These are phyloP conservation scores for Pholis gunnellus DNA, from an alignment of 2,113 vertebrate species.

Conservation along the genomic window DNA sequence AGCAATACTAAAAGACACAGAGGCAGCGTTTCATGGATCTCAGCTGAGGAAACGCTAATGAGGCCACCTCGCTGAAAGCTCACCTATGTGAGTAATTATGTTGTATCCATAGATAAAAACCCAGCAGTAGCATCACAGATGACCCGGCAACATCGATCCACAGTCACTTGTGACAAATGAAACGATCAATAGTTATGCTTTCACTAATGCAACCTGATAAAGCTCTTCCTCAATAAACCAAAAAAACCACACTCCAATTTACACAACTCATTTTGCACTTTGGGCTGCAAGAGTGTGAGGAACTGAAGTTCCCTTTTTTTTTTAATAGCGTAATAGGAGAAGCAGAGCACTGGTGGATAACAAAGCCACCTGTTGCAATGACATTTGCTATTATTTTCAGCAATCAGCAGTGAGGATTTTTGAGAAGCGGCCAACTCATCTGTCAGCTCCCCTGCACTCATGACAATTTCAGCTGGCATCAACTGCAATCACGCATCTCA, in stretches of 20 bases:
- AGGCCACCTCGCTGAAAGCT: conserved; percentile 21
- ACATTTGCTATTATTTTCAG: conserved; percentile 62
- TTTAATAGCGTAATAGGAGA: not conserved
- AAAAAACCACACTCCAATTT: conserved; percentile 31
- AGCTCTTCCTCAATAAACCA: conserved; percentile 27
- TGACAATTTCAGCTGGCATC: conserved; percentile 39
- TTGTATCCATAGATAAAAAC: conserved; percentile 13
- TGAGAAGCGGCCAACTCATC: conserved; percentile 42
- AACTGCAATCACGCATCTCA: conserved; percentile 38
- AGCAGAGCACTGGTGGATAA: conserved; percentile 23
- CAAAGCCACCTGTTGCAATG: conserved; percentile 62
- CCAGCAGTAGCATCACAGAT: conserved; percentile 12
- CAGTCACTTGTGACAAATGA: conserved; percentile 28
- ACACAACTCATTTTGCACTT: conserved; percentile 22
- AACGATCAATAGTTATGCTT: conserved; percentile 63
- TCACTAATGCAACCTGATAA: conserved; percentile 9
- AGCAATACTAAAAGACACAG: not conserved
- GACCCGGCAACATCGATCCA: conserved; percentile 49
- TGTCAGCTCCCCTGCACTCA: conserved; percentile 20
- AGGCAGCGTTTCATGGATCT: not conserved
- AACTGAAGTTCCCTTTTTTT: conserved; percentile 20
- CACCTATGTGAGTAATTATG: conserved; percentile 25
- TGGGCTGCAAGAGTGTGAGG: conserved; percentile 18
- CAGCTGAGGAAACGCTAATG: conserved; percentile 28
- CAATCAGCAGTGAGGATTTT: conserved; percentile 50